These are phyloP conservation scores for Epizoanthus stellaris DNA, from an alignment of 92 coral and sea anemone species.

Conservation along the genomic window DNA sequence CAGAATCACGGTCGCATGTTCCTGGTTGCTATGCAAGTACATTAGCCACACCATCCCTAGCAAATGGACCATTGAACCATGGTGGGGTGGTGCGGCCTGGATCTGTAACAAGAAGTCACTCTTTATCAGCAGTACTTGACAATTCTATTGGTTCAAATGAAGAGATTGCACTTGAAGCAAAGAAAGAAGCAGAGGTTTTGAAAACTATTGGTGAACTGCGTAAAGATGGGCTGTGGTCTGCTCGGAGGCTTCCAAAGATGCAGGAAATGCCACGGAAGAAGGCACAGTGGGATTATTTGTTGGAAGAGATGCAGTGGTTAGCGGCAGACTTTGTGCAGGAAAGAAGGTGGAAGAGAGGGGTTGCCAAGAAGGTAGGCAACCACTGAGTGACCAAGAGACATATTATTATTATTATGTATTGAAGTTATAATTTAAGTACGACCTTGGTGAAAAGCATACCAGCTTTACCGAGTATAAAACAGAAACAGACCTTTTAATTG, in stretches of 20 bases:
- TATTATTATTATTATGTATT: no score
- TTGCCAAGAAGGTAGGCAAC: conserved; percentile 88
- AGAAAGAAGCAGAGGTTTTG: conserved; percentile 92
- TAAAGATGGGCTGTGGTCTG: conserved; percentile 98
- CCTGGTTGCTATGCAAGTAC: conserved; percentile 46
- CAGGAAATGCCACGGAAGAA: conserved; percentile 93
- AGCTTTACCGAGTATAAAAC: no score
- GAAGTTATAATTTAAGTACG: no score
- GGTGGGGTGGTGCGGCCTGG: conserved; percentile 22
- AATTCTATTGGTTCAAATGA: conserved; percentile 89
- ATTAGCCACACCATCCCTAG: conserved; percentile 45
- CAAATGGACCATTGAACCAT: conserved; percentile 75
- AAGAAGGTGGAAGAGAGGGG: conserved; percentile 97
- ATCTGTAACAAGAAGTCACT: conserved; percentile 65
- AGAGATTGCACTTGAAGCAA: conserved; percentile 95
- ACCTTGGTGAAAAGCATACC: no score
- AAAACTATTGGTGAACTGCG: conserved; percentile 93
- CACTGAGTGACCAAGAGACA: no score
- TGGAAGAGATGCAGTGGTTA: conserved; percentile 99
- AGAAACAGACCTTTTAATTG: no score
- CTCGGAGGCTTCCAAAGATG: conserved; percentile 88
- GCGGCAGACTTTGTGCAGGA: conserved; percentile 99
- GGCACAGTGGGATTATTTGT: conserved; percentile 97
- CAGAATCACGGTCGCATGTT: conserved; percentile 37
- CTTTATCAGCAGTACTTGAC: conserved; percentile 82